Evolutionary conservation across 2,797 vertebrate species (phyloP), one percentile per base, ranked within the genome.

Genomic region (Ambastaia sidthimunki): DNA sequence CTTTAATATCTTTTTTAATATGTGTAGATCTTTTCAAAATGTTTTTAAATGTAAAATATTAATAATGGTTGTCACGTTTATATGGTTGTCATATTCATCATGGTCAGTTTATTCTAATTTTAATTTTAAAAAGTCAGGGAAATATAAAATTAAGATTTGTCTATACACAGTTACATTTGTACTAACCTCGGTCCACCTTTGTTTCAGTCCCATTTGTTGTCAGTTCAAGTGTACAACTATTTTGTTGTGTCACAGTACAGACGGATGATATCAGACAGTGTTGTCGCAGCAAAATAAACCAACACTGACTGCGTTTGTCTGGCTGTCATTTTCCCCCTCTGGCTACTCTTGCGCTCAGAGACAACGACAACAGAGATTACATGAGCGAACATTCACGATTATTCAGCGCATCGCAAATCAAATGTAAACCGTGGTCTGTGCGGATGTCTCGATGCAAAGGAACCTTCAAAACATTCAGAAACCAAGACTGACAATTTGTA

Each of bases 271-370:
- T 75, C 18, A 73, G 86, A 80, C 50, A 57, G 69, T 34, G 65
- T 23, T 28, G 52, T 28, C 79, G 60, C 76, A 21, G 85, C 13
- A 83, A 82, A 75, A 48, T 54, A 69, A 74, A 81, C 55, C 78
- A 67, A 63, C 50, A 48, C 25, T 71, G 59, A 69, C 71, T 68
- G 55, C 44, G 41, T 69, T 28, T 73, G 69, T 74, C 60, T 74
- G 52, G 63, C 70, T 76, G 55, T 63, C 71, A 37, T 63, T 74
- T 70, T 44, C 15, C 28, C 44, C 55, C 67, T 59, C 31, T 47
- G 60, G 71, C 34, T 66, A 23, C 34, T 66, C 41, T 59, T 18
- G 37, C 60, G 16, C 55, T 76, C 74, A 37, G 19, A 63, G 31
- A 71, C 69, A 71, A 54, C 16, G 57, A 62, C 76, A 71, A 54